Evolutionary conservation across 2,797 vertebrate genomes (phyloP).

Genomic region (Bradypus variegatus): DNA sequence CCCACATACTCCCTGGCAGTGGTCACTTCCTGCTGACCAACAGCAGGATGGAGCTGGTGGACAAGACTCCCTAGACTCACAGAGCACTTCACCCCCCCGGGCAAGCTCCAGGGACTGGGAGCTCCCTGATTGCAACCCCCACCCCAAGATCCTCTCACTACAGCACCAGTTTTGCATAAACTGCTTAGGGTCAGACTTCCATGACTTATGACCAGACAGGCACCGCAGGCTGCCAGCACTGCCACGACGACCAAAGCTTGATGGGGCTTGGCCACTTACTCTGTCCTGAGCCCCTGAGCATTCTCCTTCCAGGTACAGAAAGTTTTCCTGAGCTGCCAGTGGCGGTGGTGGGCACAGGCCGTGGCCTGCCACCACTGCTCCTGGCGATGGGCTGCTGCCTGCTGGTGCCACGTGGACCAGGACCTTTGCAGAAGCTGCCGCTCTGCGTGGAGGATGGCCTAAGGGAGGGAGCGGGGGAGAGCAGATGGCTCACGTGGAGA

Average conservation of each 20-base stretch:
- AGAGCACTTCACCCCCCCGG: background rate
- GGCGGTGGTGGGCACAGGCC: conserved; percentile 67
- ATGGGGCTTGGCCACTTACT: conserved; percentile 62
- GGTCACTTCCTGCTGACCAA: background rate
- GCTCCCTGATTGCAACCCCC: background rate
- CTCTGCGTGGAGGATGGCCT: conserved; percentile 84
- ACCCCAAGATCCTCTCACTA: too few relatives aligned
- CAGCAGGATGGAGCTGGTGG: background rate
- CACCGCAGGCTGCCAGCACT: background rate
- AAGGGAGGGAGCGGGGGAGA: background rate
- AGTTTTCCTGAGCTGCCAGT: conserved; percentile 48
- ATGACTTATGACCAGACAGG: background rate
- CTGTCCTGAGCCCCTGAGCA: conserved; percentile 55
- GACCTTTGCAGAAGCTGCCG: conserved; percentile 60
- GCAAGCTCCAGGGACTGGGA: background rate
- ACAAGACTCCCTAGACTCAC: background rate
- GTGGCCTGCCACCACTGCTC: conserved; percentile 64
- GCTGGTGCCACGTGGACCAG: conserved; percentile 79
- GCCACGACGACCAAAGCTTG: background rate
- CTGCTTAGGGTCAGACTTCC: background rate
- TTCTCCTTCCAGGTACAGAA: conserved; percentile 71
- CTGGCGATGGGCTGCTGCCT: conserved; percentile 49
- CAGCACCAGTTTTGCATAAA: background rate
- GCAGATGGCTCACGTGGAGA: background rate
- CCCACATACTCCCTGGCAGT: background rate